These are phyloP conservation scores for Ceratosolen fusciceps DNA, from an alignment of 1,140 invertebrate species.

Conservation along the genomic window DNA sequence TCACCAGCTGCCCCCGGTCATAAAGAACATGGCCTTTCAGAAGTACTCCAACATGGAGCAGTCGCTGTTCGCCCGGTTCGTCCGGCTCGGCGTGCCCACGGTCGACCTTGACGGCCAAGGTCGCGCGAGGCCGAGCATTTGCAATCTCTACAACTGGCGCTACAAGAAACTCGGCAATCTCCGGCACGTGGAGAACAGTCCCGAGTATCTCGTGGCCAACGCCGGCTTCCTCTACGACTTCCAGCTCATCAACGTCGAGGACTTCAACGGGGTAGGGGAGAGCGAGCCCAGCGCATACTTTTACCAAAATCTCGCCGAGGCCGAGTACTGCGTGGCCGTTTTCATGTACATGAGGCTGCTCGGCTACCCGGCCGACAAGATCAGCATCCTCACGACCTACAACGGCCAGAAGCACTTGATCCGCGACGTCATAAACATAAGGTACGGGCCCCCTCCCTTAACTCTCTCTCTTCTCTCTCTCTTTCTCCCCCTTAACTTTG, in stretches of 20 bases:
- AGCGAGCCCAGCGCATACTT: conserved; percentile 98
- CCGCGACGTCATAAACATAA: conserved; percentile 92
- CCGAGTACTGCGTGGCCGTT: conserved; percentile 97
- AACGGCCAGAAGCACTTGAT: conserved; percentile 99
- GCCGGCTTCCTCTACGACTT: conserved; percentile 94
- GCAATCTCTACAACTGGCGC: conserved; percentile 96
- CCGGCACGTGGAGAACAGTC: conserved; percentile 84
- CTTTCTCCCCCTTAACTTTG: too few relatives aligned
- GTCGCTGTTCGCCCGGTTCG: conserved; percentile 96
- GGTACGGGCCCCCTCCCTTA: conserved; percentile 52
- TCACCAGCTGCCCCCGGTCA: conserved; percentile 98
- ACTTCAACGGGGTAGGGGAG: conserved; percentile 97
- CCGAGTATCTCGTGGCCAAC: conserved; percentile 92
- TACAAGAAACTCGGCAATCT: conserved; percentile 97
- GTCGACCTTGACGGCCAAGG: conserved; percentile 98
- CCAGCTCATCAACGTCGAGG: conserved; percentile 96
- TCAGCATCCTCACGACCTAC: conserved; percentile 99
- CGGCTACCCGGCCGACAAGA: conserved; percentile 97
- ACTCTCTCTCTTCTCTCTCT: too few relatives aligned
- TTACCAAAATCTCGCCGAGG: conserved; percentile 98
- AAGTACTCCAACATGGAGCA: conserved; percentile 99
- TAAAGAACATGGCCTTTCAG: conserved; percentile 99
- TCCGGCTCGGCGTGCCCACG: conserved; percentile 95
- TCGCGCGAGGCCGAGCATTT: conserved; percentile 92
- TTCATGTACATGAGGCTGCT: conserved; percentile 99